Evolutionary conservation across 2,113 vertebrate species (phyloP).

Genomic region (Trogon surrucura): DNA sequence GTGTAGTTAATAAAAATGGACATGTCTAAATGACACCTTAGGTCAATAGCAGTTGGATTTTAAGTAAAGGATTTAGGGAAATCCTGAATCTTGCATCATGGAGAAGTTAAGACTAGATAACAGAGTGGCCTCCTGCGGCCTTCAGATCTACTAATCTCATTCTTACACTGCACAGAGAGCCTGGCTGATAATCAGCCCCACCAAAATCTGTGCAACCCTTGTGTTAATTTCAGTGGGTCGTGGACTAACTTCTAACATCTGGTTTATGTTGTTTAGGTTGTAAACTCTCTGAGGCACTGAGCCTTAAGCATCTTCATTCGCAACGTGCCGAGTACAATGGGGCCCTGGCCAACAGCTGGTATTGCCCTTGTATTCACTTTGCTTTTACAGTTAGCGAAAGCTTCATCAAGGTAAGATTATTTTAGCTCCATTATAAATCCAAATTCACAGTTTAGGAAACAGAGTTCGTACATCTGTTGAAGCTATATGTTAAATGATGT

Average conservation of each 20-base stretch:
- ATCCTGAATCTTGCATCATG: not conserved
- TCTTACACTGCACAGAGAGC: not conserved
- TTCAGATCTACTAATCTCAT: not conserved
- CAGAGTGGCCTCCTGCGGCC: not conserved
- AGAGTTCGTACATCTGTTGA: not conserved
- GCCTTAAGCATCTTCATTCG: not conserved
- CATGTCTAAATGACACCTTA: not conserved
- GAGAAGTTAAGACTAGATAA: not conserved
- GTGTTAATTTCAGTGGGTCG: not conserved
- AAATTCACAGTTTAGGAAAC: not conserved
- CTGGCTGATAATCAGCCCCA: not conserved
- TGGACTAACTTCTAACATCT: not conserved
- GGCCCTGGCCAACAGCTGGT: not conserved
- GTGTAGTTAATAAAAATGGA: not conserved
- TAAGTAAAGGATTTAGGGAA: not conserved
- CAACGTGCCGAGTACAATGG: rapidly evolving
- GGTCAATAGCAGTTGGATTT: not conserved
- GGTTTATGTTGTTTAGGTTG: not conserved
- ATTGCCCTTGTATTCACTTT: not conserved
- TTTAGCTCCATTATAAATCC: not conserved
- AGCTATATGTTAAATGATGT: not conserved
- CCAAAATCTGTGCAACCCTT: not conserved
- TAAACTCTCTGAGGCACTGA: not conserved
- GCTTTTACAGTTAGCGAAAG: not conserved
- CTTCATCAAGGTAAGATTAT: not conserved